These are phyloP conservation scores for Aphodius sticticus DNA, from an alignment of 2,888 invertebrate genomes.

Conservation along the genomic window DNA sequence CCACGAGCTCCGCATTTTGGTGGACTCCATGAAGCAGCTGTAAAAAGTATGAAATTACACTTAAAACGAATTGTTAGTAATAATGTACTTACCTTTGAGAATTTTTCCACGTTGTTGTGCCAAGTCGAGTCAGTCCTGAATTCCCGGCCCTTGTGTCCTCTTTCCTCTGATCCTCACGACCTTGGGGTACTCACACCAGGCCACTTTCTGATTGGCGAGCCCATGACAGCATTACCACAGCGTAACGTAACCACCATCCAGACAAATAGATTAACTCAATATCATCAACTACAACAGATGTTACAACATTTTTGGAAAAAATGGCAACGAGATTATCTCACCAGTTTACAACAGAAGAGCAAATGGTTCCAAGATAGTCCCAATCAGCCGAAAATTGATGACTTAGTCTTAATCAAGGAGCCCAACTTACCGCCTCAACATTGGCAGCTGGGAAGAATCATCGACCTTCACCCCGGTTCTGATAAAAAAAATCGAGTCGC, in stretches of 20 bases:
- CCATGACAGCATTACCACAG: slow-evolving; percentile 4
- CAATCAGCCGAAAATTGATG: no score
- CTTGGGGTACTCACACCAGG: slow-evolving; percentile 10
- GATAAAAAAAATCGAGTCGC: no score
- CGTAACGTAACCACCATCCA: neutral
- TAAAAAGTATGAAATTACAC: slow-evolving; percentile 21
- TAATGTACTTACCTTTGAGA: slow-evolving; percentile 13
- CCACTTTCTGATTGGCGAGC: neutral
- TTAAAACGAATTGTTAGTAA: neutral
- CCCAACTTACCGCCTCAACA: no score
- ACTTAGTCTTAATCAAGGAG: no score
- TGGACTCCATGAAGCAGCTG: slow-evolving; percentile 29
- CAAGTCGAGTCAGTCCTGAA: slow-evolving; percentile 10
- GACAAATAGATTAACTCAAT: neutral
- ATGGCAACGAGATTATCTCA: neutral
- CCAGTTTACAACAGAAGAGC: slow-evolving; percentile 4
- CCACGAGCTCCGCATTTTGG: slow-evolving; percentile 33
- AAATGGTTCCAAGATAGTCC: neutral
- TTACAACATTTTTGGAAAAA: neutral
- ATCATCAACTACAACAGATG: neutral
- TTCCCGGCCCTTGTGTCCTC: slow-evolving; percentile 12
- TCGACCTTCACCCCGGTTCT: no score
- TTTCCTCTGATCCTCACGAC: slow-evolving; percentile 16
- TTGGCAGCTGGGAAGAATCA: no score
- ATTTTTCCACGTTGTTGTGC: slow-evolving; percentile 19